These are phyloP conservation scores for Sphyrna mokarran DNA, from an alignment of 2,113 vertebrate species.

Conservation along the genomic window DNA sequence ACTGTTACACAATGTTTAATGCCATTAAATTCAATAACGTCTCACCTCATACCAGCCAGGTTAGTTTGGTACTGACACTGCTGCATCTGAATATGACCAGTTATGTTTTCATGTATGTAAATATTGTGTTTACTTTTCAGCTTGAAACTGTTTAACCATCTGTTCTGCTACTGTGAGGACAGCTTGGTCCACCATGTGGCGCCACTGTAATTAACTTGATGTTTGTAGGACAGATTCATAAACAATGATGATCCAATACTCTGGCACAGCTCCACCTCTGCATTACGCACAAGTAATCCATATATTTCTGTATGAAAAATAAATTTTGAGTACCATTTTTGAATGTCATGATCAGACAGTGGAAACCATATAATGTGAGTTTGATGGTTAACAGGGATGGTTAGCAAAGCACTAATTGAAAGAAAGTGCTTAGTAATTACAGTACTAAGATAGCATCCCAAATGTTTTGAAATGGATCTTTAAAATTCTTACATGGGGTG, in stretches of 20 bases:
- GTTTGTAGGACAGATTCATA: neutral
- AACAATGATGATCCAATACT: neutral
- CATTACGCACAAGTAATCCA: neutral
- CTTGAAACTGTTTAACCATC: constrained; percentile 14
- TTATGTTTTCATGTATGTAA: neutral
- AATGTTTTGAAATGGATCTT: neutral
- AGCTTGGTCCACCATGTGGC: neutral
- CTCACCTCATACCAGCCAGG: neutral
- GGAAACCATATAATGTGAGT: neutral
- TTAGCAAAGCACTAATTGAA: neutral
- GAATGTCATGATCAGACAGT: neutral
- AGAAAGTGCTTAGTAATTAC: neutral
- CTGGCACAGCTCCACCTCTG: neutral
- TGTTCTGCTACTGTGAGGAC: neutral
- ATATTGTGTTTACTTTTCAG: neutral
- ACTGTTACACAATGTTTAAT: neutral
- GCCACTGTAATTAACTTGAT: neutral
- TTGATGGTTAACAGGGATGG: neutral
- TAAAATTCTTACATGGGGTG: too few relatives aligned
- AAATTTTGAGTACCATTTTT: neutral
- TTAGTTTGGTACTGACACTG: neutral
- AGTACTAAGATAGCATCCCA: neutral
- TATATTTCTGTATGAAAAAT: neutral
- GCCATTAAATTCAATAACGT: constrained; percentile 1
- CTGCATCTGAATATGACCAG: neutral